These are phyloP conservation scores for Pyralis farinalis DNA, from an alignment of 2,888 invertebrate genomes.

Conservation along the genomic window DNA sequence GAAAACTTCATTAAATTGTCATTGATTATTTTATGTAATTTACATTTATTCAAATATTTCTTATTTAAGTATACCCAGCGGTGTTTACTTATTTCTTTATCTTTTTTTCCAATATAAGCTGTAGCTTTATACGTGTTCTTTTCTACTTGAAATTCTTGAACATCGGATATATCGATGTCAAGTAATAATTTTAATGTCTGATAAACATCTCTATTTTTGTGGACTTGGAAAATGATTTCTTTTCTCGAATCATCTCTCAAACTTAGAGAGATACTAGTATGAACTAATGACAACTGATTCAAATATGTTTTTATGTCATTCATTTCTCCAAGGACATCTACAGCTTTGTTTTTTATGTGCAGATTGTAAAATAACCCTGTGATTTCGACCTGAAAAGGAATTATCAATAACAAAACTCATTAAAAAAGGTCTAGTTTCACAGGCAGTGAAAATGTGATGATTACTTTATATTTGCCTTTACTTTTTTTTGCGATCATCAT, in stretches of 20 bases:
- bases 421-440: no score
- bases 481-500: no score
- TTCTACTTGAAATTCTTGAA: constrained; percentile 58
- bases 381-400: constrained; percentile 76
- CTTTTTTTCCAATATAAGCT: constrained; percentile 77
- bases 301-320: constrained; percentile 81
- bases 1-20: constrained; percentile 32
- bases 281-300: constrained; percentile 83
- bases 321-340: constrained; percentile 77
- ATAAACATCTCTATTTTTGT: constrained; percentile 76
- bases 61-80: constrained; percentile 86
- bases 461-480: no score
- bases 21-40: constrained; percentile 50
- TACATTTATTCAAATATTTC: constrained; percentile 72
- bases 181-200: constrained; percentile 67
- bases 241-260: constrained; percentile 84
- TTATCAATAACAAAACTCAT: no score
- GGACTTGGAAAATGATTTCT: constrained; percentile 80
- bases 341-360: constrained; percentile 81
- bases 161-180: constrained; percentile 48
- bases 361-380: constrained; percentile 83
- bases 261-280: constrained; percentile 84
- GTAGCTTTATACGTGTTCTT: constrained; percentile 71
- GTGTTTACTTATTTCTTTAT: constrained; percentile 30
- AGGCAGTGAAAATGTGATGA: no score